Percentiles rank a stretch among this genome's conserved stretches.
Evolutionary conservation across 2,888 invertebrate genomes (phyloP).

Genomic region (Drosophila pseudotalamancana): DNA sequence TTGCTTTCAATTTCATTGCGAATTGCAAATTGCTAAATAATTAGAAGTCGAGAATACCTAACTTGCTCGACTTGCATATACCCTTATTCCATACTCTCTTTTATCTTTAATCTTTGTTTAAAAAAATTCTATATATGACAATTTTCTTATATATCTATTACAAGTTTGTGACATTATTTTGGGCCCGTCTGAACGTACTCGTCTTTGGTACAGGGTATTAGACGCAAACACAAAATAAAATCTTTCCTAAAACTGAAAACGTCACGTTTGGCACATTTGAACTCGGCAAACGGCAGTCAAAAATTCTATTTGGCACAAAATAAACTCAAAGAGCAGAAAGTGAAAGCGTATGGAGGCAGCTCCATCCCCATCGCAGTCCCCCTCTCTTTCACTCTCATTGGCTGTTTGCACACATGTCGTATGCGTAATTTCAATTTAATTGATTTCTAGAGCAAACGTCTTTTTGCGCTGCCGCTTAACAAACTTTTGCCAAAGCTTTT

Average conservation of each 20-base stretch:
- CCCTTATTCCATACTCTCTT: too few relatives aligned
- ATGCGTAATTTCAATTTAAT: constrained; percentile 76
- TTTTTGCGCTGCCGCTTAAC: constrained; percentile 32
- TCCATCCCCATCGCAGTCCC: neutral
- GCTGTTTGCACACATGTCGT: constrained; percentile 65
- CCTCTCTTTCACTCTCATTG: neutral
- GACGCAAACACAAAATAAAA: neutral
- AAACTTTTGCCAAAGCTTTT: constrained; percentile 65
- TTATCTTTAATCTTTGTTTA: too few relatives aligned
- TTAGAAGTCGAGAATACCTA: neutral
- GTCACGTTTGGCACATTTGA: constrained; percentile 62
- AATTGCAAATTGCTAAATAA: constrained; percentile 26
- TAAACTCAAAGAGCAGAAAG: constrained; percentile 41
- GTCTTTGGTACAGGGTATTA: neutral
- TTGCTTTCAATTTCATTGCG: neutral
- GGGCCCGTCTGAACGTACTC: neutral
- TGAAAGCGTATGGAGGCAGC: constrained; percentile 43
- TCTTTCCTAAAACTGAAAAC: constrained; percentile 21
- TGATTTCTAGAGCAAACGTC: constrained; percentile 63
- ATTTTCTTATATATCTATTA: neutral
- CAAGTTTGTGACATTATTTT: neutral
- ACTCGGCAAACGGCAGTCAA: constrained; percentile 19
- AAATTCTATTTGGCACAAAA: constrained; percentile 43
- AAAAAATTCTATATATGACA: neutral
- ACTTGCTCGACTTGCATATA: neutral